These are phyloP conservation scores for Dioctria rufipes DNA, from an alignment of 2,888 invertebrate species.

Conservation along the genomic window DNA sequence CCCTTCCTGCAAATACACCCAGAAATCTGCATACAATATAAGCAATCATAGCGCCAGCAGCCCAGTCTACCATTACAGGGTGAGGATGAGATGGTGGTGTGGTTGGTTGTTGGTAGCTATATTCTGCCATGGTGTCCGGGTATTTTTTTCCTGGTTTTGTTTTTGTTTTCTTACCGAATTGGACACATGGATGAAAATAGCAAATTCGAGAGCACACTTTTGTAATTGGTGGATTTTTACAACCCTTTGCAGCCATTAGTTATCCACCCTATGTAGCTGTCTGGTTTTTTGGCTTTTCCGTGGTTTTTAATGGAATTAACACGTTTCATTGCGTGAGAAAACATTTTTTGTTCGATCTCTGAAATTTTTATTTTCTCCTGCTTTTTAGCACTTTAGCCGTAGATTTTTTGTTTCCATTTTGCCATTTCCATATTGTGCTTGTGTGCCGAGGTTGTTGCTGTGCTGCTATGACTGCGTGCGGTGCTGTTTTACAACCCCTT, in stretches of 20 bases:
- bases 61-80: background rate
- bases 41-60: no score
- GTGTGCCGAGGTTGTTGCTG: no score
- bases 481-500: background rate
- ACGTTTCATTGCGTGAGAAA: background rate
- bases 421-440: background rate
- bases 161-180: background rate
- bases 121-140: background rate
- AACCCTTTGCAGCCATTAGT: background rate
- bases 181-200: conserved; percentile 17
- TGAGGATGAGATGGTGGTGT: background rate
- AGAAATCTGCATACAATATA: no score
- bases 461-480: no score
- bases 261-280: background rate
- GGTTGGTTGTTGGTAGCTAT: background rate
- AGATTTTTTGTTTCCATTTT: background rate
- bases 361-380: background rate
- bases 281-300: background rate
- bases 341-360: background rate
- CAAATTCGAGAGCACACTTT: conserved; percentile 1
- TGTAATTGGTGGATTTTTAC: conserved; percentile 14
- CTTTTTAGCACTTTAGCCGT: background rate
- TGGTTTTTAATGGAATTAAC: background rate
- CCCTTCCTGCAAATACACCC: no score
- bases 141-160: background rate